phyloP scores from a whole-genome alignment of 2,113 vertebrate species.

The Sceloporus tristichus region DNA sequence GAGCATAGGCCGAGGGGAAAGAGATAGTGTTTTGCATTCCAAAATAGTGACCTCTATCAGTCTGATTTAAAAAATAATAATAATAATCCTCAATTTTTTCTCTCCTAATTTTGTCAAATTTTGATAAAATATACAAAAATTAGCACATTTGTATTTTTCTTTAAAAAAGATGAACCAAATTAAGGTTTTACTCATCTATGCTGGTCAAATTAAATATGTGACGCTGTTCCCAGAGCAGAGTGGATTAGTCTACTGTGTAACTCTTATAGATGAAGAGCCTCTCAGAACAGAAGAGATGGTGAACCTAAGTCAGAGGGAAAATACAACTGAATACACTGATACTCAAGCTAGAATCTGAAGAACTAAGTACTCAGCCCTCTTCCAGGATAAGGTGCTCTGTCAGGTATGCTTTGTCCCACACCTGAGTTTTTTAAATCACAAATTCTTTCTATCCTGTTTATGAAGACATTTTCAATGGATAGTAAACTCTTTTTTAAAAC shows the following conservation, averaged over 20 bases:
- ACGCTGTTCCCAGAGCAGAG: not conserved
- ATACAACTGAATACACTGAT: too few relatives aligned
- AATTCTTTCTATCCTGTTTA: too few relatives aligned
- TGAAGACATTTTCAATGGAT: too few relatives aligned
- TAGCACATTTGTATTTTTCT: not conserved
- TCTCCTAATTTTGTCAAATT: too few relatives aligned
- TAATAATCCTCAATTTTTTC: too few relatives aligned
- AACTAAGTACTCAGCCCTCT: too few relatives aligned
- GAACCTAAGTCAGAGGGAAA: too few relatives aligned
- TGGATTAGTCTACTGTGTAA: not conserved
- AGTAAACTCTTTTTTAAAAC: too few relatives aligned
- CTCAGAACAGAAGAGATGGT: not conserved
- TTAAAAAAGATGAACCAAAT: not conserved
- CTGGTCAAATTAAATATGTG: not conserved
- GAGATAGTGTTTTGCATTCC: not conserved
- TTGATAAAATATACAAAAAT: not conserved
- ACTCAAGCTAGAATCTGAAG: too few relatives aligned
- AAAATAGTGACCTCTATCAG: not conserved
- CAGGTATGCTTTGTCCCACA: too few relatives aligned
- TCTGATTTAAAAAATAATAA: not conserved
- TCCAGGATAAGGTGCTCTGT: too few relatives aligned
- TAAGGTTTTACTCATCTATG: not conserved
- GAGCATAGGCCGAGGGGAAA: not conserved
- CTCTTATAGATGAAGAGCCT: not conserved
- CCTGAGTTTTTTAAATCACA: too few relatives aligned